Base-by-base conservation (phyloP, 2,113 vertebrate species). In the Pantherophis guttatus region DNA sequence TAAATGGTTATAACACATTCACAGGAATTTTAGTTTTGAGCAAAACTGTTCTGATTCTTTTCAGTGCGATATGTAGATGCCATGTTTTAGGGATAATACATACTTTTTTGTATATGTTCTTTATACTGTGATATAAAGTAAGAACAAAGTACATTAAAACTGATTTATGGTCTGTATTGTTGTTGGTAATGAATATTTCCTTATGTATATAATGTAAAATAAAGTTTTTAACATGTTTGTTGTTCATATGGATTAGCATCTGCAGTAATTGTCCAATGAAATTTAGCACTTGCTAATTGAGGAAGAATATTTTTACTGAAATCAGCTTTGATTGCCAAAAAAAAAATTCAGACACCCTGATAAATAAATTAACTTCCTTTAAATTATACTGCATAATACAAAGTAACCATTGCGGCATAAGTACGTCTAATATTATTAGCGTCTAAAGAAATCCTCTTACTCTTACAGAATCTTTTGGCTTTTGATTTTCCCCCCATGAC, bases 201-300 rank as follows among this genome's bases (percentile, higher is more conserved):
- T 95, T 96, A 94, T 98, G 98, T 98, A 98, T 94, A 98, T 98
- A 98, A 93, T 98, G 98, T 98, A 98, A 98, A 98, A 98, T 98
- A 98, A 98, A 98, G 93, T 98, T 98, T 98, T 97, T 97, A 98
- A 98, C 97, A 97, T 96, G 92, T 95, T 90, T 97, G 97, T 97
- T 97, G 97, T 97, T 97, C 91, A 96, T 95, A 94, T 97, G 97
- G 95, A 95, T 97, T 95, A 94, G 96, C 94, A 95, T 91, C 90
- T 94, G 95, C 88, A 92, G 96, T 97, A 89, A 93, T 97, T 95
- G 97, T 91, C 95, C 94, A 93, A 0, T 90, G 65, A 91, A 87
- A 92, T 94, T 94, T 70, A 95, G 94, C 29, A 92, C 53, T 1
- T 55, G 88, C 33, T n/a, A 75, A 44, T 94, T 90, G 92, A 94